Percentiles rank a stretch among this genome's conserved stretches.
These are phyloP conservation scores for Ctenicera cuprea DNA, from an alignment of 2,888 invertebrate species.

Conservation along the genomic window DNA sequence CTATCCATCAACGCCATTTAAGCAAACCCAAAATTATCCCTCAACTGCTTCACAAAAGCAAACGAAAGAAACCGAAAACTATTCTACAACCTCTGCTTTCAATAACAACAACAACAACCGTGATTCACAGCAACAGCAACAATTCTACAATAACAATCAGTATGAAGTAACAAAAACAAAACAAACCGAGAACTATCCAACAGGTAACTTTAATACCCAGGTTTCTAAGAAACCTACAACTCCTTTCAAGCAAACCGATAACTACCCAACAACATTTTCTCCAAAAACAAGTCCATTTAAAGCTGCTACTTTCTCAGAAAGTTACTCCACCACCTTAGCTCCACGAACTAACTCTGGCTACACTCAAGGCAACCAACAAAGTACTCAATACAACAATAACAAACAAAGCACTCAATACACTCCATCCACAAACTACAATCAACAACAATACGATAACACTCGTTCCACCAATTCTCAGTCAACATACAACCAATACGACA, in stretches of 20 bases:
- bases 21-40: conserved; percentile 57
- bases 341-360: conserved; percentile 67
- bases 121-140: conserved; percentile 32
- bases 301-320: conserved; percentile 32
- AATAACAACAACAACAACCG: conserved; percentile 27
- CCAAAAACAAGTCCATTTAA: conserved; percentile 60
- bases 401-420: conserved; percentile 36
- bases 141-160: conserved; percentile 45
- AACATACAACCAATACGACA: conserved; percentile 53
- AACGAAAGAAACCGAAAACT: conserved; percentile 58
- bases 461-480: conserved; percentile 62
- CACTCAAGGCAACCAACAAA: conserved; percentile 61
- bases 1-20: conserved; percentile 49
- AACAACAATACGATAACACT: conserved; percentile 61
- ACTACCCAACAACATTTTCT: conserved; percentile 67
- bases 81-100: conserved; percentile 56
- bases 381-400: conserved; percentile 36
- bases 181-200: conserved; percentile 60
- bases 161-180: conserved; percentile 57
- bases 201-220: conserved; percentile 49
- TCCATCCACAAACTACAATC: conserved; percentile 58
- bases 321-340: conserved; percentile 66
- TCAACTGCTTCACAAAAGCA: conserved; percentile 48
- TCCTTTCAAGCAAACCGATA: conserved; percentile 58
- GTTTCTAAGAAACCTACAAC: conserved; percentile 55